A percentile compares a stretch with the other conserved stretches of the same genome.
Conservation (phyloP, 2,888 invertebrate genomes). For the Glomeris marginata region DNA sequence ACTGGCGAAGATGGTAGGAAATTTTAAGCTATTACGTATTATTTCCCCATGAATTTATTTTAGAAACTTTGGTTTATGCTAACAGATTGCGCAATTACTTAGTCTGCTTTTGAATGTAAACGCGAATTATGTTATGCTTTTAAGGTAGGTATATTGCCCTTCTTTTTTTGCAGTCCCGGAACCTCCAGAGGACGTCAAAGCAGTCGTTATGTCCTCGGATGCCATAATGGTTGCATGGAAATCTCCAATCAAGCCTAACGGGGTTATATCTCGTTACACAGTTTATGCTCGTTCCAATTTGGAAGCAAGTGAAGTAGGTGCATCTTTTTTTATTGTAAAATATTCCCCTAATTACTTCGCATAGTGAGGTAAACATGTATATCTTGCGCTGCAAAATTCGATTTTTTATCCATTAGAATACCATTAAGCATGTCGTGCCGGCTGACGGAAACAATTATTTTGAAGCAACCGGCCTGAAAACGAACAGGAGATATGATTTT, state of each 20-base stretch:
- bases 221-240: constrained; percentile 89
- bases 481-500: constrained; percentile 34
- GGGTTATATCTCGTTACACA: constrained; percentile 81
- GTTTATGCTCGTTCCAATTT: constrained; percentile 41
- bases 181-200: constrained; percentile 82
- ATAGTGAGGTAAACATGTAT: no score
- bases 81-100: no score
- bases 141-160: background rate
- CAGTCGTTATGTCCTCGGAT: constrained; percentile 76
- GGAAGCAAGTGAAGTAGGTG: no score
- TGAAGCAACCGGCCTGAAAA: constrained; percentile 22
- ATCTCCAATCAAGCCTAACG: constrained; percentile 81
- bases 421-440: constrained; percentile 19
- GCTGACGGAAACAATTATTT: constrained; percentile 20
- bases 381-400: no score
- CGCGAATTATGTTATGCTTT: no score
- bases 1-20: constrained; percentile 65
- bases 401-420: constrained; percentile 15
- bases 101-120: no score
- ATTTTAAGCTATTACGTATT: no score
- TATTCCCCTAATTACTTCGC: no score
- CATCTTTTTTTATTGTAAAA: no score
- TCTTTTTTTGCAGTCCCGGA: constrained; percentile 60
- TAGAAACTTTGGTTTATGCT: background rate
- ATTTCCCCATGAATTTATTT: no score